Percentiles rank a stretch among this genome's conserved stretches.
Conservation (phyloP, 2,888 invertebrate species). For the Merodon equestris region DNA sequence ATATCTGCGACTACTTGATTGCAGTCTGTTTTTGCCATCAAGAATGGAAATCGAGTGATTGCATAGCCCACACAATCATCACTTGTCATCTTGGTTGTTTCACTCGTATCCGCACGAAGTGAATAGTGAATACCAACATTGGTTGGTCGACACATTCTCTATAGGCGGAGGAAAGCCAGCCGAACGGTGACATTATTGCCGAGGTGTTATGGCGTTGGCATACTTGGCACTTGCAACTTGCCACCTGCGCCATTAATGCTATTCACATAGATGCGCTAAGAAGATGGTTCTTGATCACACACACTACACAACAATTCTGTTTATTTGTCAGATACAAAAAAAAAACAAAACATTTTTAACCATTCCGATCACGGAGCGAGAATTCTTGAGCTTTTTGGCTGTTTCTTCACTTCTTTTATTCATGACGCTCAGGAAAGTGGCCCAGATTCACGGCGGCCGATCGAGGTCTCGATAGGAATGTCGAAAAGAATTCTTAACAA, state of each 20-base stretch:
- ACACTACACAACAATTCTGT: constrained; percentile 9
- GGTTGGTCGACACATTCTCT: constrained; percentile 21
- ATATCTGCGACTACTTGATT: neutral
- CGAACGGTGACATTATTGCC: constrained; percentile 56
- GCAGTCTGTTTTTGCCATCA: constrained; percentile 4
- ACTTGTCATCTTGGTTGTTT: constrained; percentile 64
- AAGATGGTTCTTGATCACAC: constrained; percentile 41
- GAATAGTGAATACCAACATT: constrained; percentile 48
- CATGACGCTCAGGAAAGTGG: neutral
- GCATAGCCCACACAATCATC: constrained; percentile 39
- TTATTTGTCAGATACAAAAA: too few relatives aligned
- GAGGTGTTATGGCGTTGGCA: constrained; percentile 60
- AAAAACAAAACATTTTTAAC: constrained; percentile 10
- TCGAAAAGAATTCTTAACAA: neutral
- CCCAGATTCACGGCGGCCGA: constrained; percentile 14
- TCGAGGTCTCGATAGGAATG: constrained; percentile 7
- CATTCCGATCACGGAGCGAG: constrained; percentile 51
- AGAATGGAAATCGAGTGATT: constrained; percentile 58
- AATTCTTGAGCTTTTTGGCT: constrained; percentile 1
- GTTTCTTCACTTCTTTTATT: constrained; percentile 6
- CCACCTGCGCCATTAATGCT: constrained; percentile 45
- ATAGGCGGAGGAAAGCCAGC: constrained; percentile 11
- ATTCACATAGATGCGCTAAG: constrained; percentile 14
- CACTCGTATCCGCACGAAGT: constrained; percentile 48
- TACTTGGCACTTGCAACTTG: constrained; percentile 49